These are phyloP conservation scores for Petrocephalus schoutedeni DNA, from an alignment of 2,797 vertebrate species.

Conservation along the genomic window DNA sequence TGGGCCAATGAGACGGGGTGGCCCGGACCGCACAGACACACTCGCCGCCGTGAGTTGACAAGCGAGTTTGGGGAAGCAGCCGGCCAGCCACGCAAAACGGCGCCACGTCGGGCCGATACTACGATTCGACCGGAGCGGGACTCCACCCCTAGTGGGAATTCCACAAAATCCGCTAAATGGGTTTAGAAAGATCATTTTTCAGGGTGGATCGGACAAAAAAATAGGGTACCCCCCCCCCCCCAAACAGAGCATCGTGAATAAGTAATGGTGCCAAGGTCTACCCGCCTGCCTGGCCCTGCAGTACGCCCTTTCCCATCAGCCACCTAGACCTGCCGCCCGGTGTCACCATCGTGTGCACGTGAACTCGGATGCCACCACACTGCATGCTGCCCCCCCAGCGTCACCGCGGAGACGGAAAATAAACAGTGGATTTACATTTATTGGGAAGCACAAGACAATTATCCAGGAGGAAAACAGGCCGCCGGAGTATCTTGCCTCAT, in stretches of 20 bases:
- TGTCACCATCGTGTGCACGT: conserved; percentile 30
- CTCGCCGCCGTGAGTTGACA: neutral
- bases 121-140: neutral
- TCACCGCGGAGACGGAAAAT: neutral
- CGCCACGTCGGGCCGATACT: neutral
- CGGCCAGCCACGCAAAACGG: neutral
- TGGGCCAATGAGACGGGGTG: neutral
- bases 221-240: neutral
- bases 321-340: conserved; percentile 33
- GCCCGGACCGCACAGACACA: neutral
- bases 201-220: neutral
- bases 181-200: neutral
- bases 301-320: neutral
- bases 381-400: conserved; percentile 24
- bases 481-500: neutral
- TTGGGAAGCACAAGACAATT: neutral
- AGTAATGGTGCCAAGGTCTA: conserved; percentile 57
- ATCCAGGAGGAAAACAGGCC: neutral
- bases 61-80: neutral
- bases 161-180: neutral
- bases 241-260: conserved; percentile 45
- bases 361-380: conserved; percentile 31
- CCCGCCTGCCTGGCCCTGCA: conserved; percentile 43
- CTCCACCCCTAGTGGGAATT: neutral
- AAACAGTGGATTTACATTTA: neutral